Base-by-base conservation (phyloP, 1,140 invertebrate species). In the Anoplophora glabripennis region DNA sequence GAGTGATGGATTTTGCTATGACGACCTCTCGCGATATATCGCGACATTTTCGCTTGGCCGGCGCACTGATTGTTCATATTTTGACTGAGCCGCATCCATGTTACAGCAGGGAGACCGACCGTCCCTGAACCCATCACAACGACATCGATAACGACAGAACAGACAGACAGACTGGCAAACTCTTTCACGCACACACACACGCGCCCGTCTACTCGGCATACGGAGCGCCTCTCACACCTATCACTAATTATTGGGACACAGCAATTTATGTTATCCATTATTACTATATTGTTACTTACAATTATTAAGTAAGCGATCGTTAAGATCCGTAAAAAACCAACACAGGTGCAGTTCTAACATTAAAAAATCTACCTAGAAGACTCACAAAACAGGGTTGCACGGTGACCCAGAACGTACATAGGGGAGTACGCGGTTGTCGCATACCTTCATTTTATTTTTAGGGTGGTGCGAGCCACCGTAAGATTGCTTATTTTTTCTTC, bases 191-290 rank as follows among this genome's bases (percentile, higher is more conserved):
- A 45, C 47, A 33, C 49, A 52, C 59, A 41, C 18, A 57, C 55
- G 21, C 37, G 14, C 56, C 18, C 42, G 47, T 42, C 52, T 35
- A 45, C 15, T 62, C 46, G 3, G 21, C 21, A 2, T 28, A 28
- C 21, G 53, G 33, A 51, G 56, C 41, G 57, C 52, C 67, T 65
- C 49, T 62, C 63, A 70, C 65, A 58, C 63, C 67, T 71, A 72
- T 71, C 66, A 71, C 69, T 75, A 75, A 65, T 73, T 75, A 75
- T 73, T 75, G 72, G 73, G 73, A 72, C 72, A 75, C 72, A 75
- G 73, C 73, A 73, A 73, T 57, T 41, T 44, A 54, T 54, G 52
- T 54, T 53, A 49, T 41, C 41, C 47, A 46, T 61, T 61, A 61
- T 58, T 63, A 63, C 56, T 59, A 55, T 63, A 63, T 28, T 57